Evolutionary conservation across 1,140 invertebrate genomes (phyloP), one percentile per base, ranked within the genome.

Genomic region (Copidosoma floridanum): DNA sequence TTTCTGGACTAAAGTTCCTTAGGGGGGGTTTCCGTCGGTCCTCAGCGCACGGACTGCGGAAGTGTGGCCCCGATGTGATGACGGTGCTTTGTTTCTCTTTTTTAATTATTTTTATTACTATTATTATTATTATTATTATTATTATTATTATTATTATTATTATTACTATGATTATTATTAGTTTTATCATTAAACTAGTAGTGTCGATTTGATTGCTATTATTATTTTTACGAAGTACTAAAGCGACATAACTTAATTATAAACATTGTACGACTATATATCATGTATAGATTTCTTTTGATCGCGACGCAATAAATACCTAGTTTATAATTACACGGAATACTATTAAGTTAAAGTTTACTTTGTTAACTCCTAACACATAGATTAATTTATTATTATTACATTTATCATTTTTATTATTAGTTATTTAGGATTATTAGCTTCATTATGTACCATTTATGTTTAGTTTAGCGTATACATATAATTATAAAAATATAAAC

Each of bases 21-120:
- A 61, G 65, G 66, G 68, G 64, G 64, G 47, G 37, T 43, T 50
- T 43, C 26, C 41, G 43, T 14, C 23, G 24, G 35, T 51, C 35
- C 51, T 11, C 23, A 50, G 16, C 61, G 61, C 60, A 71, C 67
- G 68, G 71, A 66, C 66, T 61, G 59, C 60, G 65, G 64, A 68
- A 54, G 53, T 69, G 67, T 65, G 59, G 54, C 72, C 71, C 71
- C 67, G 69, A 74, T 75, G 76, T 77, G 77, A 79, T 78, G 75
- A 78, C 72, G 77, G 75, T 79, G 76, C 75, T 79, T 79, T 77
- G 73, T 78, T 78, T 79, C 72, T 76, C 69, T 67, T 76, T 74
- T 71, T 46, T 61, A 38, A 61, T 58, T 61, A 63, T 67, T 62
- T 62, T 64, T 54, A 56, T 50, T 53, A 41, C 50, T 52, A 50